These are phyloP conservation scores for Luperina testacea DNA, from an alignment of 2,888 invertebrate species.

Conservation along the genomic window DNA sequence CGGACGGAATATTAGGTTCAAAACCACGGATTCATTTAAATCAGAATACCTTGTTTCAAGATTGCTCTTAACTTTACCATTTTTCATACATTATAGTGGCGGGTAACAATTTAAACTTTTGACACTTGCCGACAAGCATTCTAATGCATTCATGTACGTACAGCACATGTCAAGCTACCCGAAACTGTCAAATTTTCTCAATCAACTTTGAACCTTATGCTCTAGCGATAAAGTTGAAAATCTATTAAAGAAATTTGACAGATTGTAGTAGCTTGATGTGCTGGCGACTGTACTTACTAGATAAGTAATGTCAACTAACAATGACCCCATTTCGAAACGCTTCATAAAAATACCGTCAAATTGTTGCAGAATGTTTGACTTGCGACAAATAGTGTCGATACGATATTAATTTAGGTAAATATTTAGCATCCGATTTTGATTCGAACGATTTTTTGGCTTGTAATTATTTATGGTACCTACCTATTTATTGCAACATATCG, in stretches of 20 bases:
- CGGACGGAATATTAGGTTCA: neutral
- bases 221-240: too few species aligned
- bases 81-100: neutral
- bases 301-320: slow-evolving; percentile 59
- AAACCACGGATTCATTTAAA: neutral
- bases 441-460: neutral
- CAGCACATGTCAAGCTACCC: too few species aligned
- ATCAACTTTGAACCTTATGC: too few species aligned
- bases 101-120: slow-evolving; percentile 16
- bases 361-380: slow-evolving; percentile 50
- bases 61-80: neutral
- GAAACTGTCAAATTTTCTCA: too few species aligned
- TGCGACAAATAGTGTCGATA: slow-evolving; percentile 29
- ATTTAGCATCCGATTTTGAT: slow-evolving; percentile 11
- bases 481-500: neutral
- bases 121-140: slow-evolving; percentile 45
- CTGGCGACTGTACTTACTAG: neutral
- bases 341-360: slow-evolving; percentile 57
- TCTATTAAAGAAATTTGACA: too few species aligned
- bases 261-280: too few species aligned
- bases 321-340: slow-evolving; percentile 64
- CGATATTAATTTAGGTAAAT: neutral
- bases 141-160: slow-evolving; percentile 48
- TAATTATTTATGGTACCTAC: too few species aligned
- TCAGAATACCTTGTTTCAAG: neutral